Base-by-base conservation (phyloP, 2,797 vertebrate genomes). In the Halcyon badia region DNA sequence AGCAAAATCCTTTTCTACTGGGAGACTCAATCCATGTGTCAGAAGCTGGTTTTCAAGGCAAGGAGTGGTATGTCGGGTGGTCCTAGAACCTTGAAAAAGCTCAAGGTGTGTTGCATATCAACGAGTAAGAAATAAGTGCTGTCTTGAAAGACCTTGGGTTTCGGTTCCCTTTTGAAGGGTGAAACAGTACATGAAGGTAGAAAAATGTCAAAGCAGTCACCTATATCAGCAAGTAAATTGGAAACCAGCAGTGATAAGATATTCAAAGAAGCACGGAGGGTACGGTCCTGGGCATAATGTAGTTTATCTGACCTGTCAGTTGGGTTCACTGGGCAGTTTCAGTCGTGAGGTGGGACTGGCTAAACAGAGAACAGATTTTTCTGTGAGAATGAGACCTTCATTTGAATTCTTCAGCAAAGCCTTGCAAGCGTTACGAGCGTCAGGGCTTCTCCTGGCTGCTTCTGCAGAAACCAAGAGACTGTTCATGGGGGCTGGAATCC, bases 191-290 rank as follows among this genome's bases (percentile, higher is more conserved):
- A 89, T 26, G 61, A 78, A 75, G 78, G 75, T 26, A 83, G 93
- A 96, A 83, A 96, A 95, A 96, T 87, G 94, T 97, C 95, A 92
- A 86, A 87, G 78, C 94, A 93, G 95, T 96, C 93, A 94, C 90
- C 86, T 95, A 3, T 89, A 87, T 94, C 90, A 68, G 92, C 93
- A 75, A 96, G 93, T 95, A 94, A 96, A 92, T n/a, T 89, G 92
- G 92, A 97, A 96, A 96, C 93, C 19, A 14, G 71, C 5, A 7
- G 41, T 39, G 88, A 75, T 94, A 78, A 95, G 83, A 54, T 93
- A 89, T 87, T 96, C 87, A 94, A 57, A 96, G 92, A 90, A 84
- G 81, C 68, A 62, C 80, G 64, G 82, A 84, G 90, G 70, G 28
- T 70, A 22, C 89, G 93, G 68, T 96, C 83, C 51, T 87, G 84